Evolutionary conservation across 2,113 vertebrate species (phyloP).

Genomic region (Propithecus coquereli): DNA sequence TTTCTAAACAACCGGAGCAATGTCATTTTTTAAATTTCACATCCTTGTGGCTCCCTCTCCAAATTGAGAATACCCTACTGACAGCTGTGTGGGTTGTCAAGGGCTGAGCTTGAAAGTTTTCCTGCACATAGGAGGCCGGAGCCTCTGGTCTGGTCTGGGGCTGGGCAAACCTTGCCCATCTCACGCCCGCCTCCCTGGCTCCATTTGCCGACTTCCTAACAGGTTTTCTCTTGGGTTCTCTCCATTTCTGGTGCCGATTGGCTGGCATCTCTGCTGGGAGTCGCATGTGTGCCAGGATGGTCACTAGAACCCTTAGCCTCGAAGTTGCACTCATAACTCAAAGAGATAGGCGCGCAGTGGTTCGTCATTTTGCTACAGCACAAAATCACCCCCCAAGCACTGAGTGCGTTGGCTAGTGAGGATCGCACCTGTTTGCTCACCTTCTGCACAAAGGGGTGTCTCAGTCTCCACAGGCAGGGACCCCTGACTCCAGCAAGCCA

Average conservation of each 20-base stretch:
- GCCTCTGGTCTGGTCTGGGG: background rate
- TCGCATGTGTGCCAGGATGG: background rate
- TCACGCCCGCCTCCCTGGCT: fast-evolving
- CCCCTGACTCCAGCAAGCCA: background rate
- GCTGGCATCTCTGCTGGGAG: background rate
- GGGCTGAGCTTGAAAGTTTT: background rate
- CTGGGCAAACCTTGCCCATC: background rate
- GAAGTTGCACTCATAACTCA: background rate
- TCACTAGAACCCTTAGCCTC: background rate
- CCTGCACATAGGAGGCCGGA: background rate
- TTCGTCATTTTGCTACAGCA: background rate
- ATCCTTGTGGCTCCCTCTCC: background rate
- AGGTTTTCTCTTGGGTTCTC: background rate
- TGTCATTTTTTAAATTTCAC: background rate
- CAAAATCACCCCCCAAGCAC: background rate
- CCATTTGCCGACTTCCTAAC: background rate
- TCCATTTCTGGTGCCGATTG: background rate
- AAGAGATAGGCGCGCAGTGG: background rate
- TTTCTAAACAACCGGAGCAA: background rate
- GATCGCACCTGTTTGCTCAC: background rate
- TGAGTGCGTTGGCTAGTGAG: background rate
- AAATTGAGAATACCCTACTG: background rate
- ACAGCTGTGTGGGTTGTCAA: background rate
- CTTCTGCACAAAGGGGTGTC: background rate
- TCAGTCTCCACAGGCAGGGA: background rate